Evolutionary conservation across 2,888 invertebrate species (phyloP).

Genomic region (Idaea straminata): DNA sequence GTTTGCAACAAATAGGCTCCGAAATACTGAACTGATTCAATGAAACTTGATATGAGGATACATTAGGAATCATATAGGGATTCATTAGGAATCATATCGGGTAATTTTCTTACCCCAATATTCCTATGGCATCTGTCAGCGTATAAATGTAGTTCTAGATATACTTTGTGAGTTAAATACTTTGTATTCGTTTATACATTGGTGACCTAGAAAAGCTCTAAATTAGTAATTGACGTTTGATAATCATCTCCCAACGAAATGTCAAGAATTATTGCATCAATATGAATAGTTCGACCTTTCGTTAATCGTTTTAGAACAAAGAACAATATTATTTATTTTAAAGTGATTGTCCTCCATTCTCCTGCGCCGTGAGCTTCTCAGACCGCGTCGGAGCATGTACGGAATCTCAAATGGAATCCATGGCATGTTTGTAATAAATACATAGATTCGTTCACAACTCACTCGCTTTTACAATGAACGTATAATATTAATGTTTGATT

Average conservation of each 20-base stretch:
- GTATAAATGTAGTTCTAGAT: not conserved
- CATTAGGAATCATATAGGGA: no score
- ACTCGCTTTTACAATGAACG: not conserved
- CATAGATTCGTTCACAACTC: not conserved
- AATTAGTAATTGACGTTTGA: slow-evolving; percentile 1
- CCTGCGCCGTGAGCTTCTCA: not conserved
- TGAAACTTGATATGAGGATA: no score
- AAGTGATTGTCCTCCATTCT: not conserved
- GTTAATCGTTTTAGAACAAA: slow-evolving; percentile 5
- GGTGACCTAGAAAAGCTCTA: not conserved
- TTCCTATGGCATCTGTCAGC: no score
- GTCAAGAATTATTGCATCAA: slow-evolving; percentile 15
- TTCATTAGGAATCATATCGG: no score
- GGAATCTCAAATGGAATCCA: no score
- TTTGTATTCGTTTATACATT: not conserved
- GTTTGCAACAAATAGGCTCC: no score
- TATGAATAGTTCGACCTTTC: slow-evolving; percentile 5
- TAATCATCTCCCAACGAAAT: slow-evolving; percentile 8
- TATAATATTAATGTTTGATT: not conserved
- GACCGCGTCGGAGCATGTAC: no score
- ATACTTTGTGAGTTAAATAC: not conserved
- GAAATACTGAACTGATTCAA: no score
- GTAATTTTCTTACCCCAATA: no score
- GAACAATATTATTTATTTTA: not conserved
- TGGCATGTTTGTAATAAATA: no score